A percentile compares a stretch with the other conserved stretches of the same genome.
These are phyloP conservation scores for Ceyx margarethae DNA, from an alignment of 2,113 vertebrate genomes.

Conservation along the genomic window DNA sequence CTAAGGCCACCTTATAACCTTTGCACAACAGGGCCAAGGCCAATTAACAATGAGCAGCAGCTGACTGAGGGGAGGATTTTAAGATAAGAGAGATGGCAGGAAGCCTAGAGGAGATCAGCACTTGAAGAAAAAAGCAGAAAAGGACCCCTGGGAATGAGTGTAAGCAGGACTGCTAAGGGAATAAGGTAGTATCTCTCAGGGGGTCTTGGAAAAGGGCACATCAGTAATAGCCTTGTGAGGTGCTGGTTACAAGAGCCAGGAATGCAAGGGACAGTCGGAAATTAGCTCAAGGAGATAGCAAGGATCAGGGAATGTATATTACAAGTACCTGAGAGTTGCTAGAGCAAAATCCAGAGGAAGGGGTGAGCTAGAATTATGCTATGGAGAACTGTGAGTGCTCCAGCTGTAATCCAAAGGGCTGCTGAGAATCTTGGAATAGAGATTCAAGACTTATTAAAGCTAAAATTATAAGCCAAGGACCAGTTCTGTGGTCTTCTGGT, in stretches of 20 bases:
- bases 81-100: conserved; percentile 36
- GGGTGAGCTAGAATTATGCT: not conserved
- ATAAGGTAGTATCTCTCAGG: not conserved
- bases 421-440: not conserved
- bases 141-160: not conserved
- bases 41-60: conserved; percentile 9
- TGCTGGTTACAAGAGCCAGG: not conserved
- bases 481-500: not conserved
- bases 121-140: not conserved
- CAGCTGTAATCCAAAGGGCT: not conserved
- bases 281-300: not conserved
- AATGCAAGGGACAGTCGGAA: not conserved
- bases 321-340: not conserved
- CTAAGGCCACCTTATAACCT: not conserved
- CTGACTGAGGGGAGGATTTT: conserved; percentile 20
- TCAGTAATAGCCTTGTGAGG: not conserved
- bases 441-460: not conserved
- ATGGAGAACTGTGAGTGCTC: not conserved
- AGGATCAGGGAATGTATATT: not conserved
- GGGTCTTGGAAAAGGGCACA: not conserved
- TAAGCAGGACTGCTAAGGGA: not conserved
- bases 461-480: not conserved
- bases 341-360: not conserved
- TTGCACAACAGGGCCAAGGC: not conserved
- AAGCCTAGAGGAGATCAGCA: conserved; percentile 21